Conservation (phyloP, 2,888 invertebrate genomes). For the Urechis unicinctus region DNA sequence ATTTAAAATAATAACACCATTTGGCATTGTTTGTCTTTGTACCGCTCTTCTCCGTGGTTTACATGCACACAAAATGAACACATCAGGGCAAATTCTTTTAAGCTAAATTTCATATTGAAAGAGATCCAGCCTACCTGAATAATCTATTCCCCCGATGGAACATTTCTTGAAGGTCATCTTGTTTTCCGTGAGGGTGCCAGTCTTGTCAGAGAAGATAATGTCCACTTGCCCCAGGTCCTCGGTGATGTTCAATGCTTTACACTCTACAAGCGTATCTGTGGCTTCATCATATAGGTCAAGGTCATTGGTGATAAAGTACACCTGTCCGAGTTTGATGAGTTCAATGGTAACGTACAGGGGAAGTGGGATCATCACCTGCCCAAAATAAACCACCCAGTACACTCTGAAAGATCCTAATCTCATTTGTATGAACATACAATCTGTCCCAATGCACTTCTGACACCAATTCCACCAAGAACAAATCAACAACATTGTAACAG, state of each 20-base stretch:
- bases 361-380: slow-evolving; percentile 87
- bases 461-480: neutral
- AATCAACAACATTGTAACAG: too few relatives aligned
- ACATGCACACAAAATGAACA: too few relatives aligned
- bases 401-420: neutral
- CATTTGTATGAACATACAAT: too few relatives aligned
- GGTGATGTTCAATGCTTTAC: slow-evolving; percentile 90
- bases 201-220: slow-evolving; percentile 96
- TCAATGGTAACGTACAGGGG: slow-evolving; percentile 95
- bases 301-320: slow-evolving; percentile 90
- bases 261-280: slow-evolving; percentile 76
- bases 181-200: slow-evolving; percentile 96
- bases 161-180: slow-evolving; percentile 88
- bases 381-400: slow-evolving; percentile 10
- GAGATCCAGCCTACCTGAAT: too few relatives aligned
- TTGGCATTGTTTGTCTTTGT: too few relatives aligned
- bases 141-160: slow-evolving; percentile 50
- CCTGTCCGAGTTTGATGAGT: slow-evolving; percentile 90
- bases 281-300: slow-evolving; percentile 76
- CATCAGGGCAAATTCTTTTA: too few relatives aligned
- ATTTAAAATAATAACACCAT: too few relatives aligned
- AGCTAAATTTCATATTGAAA: too few relatives aligned
- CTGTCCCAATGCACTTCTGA: too few relatives aligned
- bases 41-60: too few relatives aligned
- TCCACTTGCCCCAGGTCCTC: slow-evolving; percentile 90